Percentiles rank a stretch among this genome's conserved stretches.
These are phyloP conservation scores for Agrypnia vestita DNA, from an alignment of 1,140 invertebrate species.

Conservation along the genomic window DNA sequence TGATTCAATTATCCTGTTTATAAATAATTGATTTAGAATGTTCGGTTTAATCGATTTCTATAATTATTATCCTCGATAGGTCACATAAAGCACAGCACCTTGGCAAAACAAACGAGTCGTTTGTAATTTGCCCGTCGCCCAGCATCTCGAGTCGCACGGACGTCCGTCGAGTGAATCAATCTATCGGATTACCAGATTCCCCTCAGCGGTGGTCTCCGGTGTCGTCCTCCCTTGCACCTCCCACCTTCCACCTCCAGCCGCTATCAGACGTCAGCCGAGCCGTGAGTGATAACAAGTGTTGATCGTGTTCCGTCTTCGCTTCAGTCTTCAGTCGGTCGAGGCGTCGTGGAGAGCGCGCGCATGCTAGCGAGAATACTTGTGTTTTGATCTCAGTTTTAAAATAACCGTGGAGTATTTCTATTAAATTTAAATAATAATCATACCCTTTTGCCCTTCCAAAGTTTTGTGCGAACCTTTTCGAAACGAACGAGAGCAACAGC, in stretches of 20 bases:
- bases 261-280: conserved; percentile 27
- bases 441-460: no score
- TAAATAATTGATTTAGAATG: no score
- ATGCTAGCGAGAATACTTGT: neutral
- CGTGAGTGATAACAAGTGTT: conserved; percentile 28
- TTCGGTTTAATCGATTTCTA: no score
- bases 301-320: conserved; percentile 23
- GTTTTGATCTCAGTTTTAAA: no score
- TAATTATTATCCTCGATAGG: no score
- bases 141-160: conserved; percentile 33
- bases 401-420: no score
- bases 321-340: conserved; percentile 19
- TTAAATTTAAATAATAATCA: no score
- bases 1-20: no score
- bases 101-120: no score
- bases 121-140: neutral
- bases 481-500: no score
- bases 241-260: neutral
- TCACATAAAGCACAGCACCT: no score
- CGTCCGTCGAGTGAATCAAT: conserved; percentile 29
- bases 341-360: neutral
- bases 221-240: neutral
- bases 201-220: neutral
- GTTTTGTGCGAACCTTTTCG: no score
- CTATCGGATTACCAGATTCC: conserved; percentile 15